Evolutionary conservation across 2,113 vertebrate species (phyloP).

Genomic region (Stegastes partitus): DNA sequence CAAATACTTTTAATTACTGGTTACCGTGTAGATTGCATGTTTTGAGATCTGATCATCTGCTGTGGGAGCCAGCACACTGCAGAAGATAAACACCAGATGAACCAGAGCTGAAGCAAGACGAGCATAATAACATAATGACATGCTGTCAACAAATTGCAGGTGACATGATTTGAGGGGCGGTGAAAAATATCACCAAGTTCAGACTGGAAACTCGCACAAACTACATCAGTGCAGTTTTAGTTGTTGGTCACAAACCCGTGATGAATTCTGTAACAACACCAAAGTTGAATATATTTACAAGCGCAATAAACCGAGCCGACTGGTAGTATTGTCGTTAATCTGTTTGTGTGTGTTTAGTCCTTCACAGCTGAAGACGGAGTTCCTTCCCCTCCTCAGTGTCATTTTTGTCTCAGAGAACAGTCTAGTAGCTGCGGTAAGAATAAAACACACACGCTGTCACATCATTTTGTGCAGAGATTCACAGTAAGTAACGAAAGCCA

Average conservation of each 20-base stretch:
- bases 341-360: slow-evolving; percentile 83
- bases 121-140: slow-evolving; percentile 17
- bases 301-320: background rate
- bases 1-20: too few relatives aligned
- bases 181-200: too few relatives aligned
- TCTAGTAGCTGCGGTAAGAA: slow-evolving; percentile 96
- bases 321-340: background rate
- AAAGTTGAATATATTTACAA: background rate
- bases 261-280: background rate
- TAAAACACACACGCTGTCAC: rapidly evolving
- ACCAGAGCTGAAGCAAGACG: background rate
- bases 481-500: background rate
- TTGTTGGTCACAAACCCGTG: background rate
- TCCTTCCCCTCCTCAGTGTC: slow-evolving; percentile 96
- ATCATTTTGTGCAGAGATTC: background rate
- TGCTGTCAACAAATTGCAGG: background rate
- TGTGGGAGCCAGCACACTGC: too few relatives aligned
- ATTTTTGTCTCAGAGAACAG: slow-evolving; percentile 97
- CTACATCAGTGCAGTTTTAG: background rate
- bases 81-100: too few relatives aligned
- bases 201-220: too few relatives aligned
- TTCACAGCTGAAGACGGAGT: slow-evolving; percentile 97
- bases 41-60: too few relatives aligned
- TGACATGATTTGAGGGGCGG: too few relatives aligned
- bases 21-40: too few relatives aligned